A percentile compares a stretch with the other conserved stretches of the same genome.
Conservation (phyloP, 2,113 vertebrate genomes). For the Mustela nigripes region DNA sequence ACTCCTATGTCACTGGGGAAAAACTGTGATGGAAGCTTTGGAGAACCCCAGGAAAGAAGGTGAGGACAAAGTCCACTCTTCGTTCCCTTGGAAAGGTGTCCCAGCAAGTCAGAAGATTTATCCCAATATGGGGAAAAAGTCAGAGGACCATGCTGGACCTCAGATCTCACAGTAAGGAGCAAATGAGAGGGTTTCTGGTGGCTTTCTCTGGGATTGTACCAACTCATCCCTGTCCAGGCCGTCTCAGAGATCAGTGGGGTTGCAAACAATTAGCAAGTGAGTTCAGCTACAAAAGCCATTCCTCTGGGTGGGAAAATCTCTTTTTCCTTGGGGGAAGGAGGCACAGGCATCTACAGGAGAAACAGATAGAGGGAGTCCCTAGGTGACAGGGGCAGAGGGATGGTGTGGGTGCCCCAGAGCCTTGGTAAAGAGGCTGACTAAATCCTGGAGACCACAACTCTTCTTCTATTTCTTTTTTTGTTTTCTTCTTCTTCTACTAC, state of each 20-base stretch:
- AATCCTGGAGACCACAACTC: not conserved
- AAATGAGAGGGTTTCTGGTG: not conserved
- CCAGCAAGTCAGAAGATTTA: not conserved
- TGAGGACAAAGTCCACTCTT: not conserved
- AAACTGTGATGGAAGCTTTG: not conserved
- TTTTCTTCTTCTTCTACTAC: not conserved
- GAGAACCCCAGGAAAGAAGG: not conserved
- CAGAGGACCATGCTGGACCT: not conserved
- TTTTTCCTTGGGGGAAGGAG: not conserved
- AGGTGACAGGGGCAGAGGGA: not conserved
- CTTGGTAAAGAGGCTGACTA: not conserved
- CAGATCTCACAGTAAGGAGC: not conserved
- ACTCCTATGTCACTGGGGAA: not conserved
- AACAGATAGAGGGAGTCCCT: not conserved
- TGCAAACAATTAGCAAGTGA: not conserved
- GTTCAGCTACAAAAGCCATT: not conserved
- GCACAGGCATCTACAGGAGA: not conserved
- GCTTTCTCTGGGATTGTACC: not conserved
- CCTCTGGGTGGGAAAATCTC: not conserved
- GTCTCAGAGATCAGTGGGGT: not conserved
- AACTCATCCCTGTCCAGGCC: not conserved
- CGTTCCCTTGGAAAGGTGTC: not conserved
- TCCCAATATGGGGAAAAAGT: not conserved
- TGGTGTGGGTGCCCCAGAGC: not conserved
- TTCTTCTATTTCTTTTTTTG: not conserved